A percentile compares a stretch with the other conserved stretches of the same genome.
phyloP scores from a whole-genome alignment of 2,797 vertebrate species.

The Coilia nasus region DNA sequence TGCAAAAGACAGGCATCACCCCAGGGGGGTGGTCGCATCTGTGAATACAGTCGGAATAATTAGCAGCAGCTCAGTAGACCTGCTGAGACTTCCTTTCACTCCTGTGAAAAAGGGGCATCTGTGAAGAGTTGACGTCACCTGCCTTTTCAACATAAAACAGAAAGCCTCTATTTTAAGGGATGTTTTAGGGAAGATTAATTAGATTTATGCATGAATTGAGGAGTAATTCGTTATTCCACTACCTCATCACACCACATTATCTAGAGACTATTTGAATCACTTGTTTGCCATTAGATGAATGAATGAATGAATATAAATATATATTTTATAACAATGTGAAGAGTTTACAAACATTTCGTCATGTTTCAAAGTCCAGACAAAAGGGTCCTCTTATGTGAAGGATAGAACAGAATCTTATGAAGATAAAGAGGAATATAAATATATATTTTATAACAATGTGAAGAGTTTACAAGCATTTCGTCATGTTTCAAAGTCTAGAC shows the following conservation, averaged over 20 bases:
- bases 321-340: too few relatives aligned
- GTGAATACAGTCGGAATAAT: constrained; percentile 43
- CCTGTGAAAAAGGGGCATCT: neutral
- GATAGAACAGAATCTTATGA: neutral
- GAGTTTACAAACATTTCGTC: too few relatives aligned
- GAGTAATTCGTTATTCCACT: neutral
- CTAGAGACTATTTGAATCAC: neutral
- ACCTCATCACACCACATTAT: neutral
- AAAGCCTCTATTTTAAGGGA: neutral
- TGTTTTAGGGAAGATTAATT: neutral
- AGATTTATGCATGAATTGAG: neutral
- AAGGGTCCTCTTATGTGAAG: too few relatives aligned
- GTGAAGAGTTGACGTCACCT: neutral
- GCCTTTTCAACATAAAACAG: neutral
- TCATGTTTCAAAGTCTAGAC: too few relatives aligned
- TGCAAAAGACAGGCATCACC: constrained; percentile 43
- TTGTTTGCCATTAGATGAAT: neutral
- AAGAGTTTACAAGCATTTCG: too few relatives aligned
- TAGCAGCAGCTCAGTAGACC: constrained; percentile 36
- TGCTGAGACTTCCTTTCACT: constrained; percentile 25
- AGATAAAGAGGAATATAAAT: neutral
- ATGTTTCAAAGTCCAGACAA: too few relatives aligned
- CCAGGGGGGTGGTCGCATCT: constrained; percentile 28
- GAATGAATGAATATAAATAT: too few relatives aligned
- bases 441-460: too few relatives aligned